Base-by-base conservation (phyloP, 2,888 invertebrate genomes). In the Tortrix viridana region DNA sequence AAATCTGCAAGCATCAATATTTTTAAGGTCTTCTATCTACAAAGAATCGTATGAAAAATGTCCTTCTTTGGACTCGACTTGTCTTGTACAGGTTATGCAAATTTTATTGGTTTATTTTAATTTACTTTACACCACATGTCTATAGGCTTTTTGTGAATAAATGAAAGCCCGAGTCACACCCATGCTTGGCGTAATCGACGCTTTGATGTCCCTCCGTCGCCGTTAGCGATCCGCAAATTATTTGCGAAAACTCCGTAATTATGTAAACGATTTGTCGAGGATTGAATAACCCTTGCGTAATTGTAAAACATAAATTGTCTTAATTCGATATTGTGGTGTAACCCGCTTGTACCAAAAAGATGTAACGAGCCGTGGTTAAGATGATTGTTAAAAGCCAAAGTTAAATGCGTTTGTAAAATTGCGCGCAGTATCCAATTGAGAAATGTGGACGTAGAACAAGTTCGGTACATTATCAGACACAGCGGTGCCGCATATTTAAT, bases 151-250 rank as follows among this genome's bases (percentile, higher is more conserved):
- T 88, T 83, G 49, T 82, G 83, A 79, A 82, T 55, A 84, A 84
- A 85, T 82, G 85, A 86, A 84, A 80, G 80, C 78, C 81, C 81
- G 85, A 86, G 85, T 84, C 82, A 82, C 82, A 77, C 71, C 74
- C 74, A 84, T 84, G 88, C 85, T 86, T 86, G 87, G 80, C 86
- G 83, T 85, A 85, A 88, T 74, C 84, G 82, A 85, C 70, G 70
- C 75, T 82, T 88, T 87, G 85, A 86, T 85, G 80, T 84, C 79
- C n/a, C 14, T 16, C 69, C 73, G 71, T 69, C 70, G 83, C 83
- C 79, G 81, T 87, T 88, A 86, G 84, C 82, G 77, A 80, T 83
- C 79, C 77, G 77, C 81, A 85, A 86, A 85, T 38, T 76, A 82
- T 73, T 74, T 74, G 74, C 74, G 81, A 85, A 85, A 81, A 82